Conservation (phyloP, 1,140 invertebrate species). For the Myzus persicae region DNA sequence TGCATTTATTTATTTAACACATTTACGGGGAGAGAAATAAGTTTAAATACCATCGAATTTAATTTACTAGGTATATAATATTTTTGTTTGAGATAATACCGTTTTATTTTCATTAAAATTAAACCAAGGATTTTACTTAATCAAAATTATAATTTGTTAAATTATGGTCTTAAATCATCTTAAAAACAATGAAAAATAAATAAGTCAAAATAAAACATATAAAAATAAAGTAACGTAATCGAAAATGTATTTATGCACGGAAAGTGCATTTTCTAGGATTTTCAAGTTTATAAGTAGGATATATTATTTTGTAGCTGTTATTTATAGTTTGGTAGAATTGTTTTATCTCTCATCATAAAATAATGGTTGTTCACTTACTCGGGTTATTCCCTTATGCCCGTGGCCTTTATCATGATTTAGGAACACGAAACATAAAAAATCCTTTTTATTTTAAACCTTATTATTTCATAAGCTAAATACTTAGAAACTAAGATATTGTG, state of each 20-base stretch:
- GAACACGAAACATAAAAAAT: not conserved
- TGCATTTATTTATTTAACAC: too few relatives aligned
- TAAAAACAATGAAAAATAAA: not conserved
- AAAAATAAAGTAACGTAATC: not conserved
- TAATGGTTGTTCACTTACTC: not conserved
- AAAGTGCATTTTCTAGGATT: not conserved
- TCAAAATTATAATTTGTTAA: not conserved
- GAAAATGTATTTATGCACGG: not conserved
- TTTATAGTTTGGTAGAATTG: not conserved
- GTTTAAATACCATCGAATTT: too few relatives aligned
- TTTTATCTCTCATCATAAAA: not conserved
- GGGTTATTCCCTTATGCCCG: not conserved
- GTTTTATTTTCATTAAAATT: too few relatives aligned
- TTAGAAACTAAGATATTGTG: not conserved
- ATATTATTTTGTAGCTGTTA: not conserved
- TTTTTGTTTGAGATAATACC: too few relatives aligned
- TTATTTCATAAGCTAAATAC: not conserved
- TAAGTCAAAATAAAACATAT: not conserved
- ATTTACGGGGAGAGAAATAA: too few relatives aligned
- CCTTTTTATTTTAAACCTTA: not conserved
- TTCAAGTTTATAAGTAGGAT: not conserved
- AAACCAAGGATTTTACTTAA: too few relatives aligned
- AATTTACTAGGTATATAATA: too few relatives aligned
- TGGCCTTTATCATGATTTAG: not conserved
- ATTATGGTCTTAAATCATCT: too few relatives aligned